Evolutionary conservation across 2,888 invertebrate species (phyloP).

Genomic region (Nemapogon koenigi): DNA sequence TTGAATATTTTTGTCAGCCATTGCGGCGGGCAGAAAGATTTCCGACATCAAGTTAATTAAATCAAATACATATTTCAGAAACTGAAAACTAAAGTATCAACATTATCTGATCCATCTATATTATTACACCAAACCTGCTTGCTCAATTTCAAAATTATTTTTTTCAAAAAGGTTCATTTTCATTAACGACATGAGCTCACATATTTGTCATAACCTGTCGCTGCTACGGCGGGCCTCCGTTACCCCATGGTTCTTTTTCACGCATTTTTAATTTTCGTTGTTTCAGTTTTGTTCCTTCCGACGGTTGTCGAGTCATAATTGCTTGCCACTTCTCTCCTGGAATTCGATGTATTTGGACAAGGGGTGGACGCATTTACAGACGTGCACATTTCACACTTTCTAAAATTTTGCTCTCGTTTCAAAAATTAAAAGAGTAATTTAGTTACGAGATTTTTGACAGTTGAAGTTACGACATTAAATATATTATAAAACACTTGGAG

Average conservation of each 20-base stretch:
- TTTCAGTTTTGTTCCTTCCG: slow-evolving; percentile 47
- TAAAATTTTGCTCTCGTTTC: too few species aligned
- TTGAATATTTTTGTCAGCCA: too few species aligned
- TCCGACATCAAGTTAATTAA: too few species aligned
- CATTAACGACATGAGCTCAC: slow-evolving; percentile 61
- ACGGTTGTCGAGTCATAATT: slow-evolving; percentile 28
- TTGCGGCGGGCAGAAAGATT: too few species aligned
- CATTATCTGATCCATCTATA: slow-evolving; percentile 23
- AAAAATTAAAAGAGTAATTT: too few species aligned
- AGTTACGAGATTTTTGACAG: too few species aligned
- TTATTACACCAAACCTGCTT: slow-evolving; percentile 19
- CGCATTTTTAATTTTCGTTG: slow-evolving; percentile 56
- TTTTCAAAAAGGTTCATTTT: slow-evolving; percentile 49
- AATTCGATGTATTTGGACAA: slow-evolving; percentile 25
- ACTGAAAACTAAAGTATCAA: slow-evolving; percentile 19
- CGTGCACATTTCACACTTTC: too few species aligned
- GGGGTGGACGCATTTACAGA: too few species aligned
- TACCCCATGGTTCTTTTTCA: slow-evolving; percentile 43
- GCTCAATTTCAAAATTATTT: slow-evolving; percentile 32
- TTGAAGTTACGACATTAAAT: too few species aligned
- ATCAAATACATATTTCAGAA: not conserved
- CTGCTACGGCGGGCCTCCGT: slow-evolving; percentile 26
- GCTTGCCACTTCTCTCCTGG: slow-evolving; percentile 26
- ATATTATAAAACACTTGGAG: too few species aligned
- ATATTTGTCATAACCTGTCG: slow-evolving; percentile 63